These are phyloP conservation scores for Julus scandinavius DNA, from an alignment of 2,888 invertebrate species.

Conservation along the genomic window DNA sequence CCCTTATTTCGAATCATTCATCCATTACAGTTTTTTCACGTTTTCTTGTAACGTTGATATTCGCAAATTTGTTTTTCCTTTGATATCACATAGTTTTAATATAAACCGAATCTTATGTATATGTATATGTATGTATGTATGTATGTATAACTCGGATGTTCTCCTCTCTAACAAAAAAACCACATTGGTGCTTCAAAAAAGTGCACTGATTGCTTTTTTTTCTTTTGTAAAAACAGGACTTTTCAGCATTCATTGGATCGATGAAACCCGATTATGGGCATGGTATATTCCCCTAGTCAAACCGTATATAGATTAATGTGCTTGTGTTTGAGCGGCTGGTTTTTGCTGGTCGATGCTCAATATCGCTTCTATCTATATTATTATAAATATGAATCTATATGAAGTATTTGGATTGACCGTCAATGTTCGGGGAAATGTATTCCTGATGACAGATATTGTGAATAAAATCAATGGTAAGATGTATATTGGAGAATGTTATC, in stretches of 20 bases:
- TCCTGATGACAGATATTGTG: constrained; percentile 42
- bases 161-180: not conserved
- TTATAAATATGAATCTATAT: constrained; percentile 35
- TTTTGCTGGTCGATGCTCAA: not conserved
- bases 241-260: constrained; percentile 1
- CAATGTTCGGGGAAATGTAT: constrained; percentile 10
- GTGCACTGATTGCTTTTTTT: not conserved
- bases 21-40: not conserved
- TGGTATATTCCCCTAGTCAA: constrained; percentile 39
- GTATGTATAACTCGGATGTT: constrained; percentile 17
- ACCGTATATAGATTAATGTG: constrained; percentile 22
- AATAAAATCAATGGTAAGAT: constrained; percentile 38
- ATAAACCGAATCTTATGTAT: constrained; percentile 33
- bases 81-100: constrained; percentile 19
- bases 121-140: not conserved
- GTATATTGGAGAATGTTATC: not conserved
- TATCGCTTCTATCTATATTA: constrained; percentile 32
- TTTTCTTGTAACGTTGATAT: not conserved
- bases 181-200: constrained; percentile 7
- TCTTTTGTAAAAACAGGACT: constrained; percentile 12
- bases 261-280: constrained; percentile 42
- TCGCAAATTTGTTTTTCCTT: not conserved
- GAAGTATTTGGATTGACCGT: constrained; percentile 38
- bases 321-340: not conserved
- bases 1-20: not conserved